Evolutionary conservation across 2,888 invertebrate species (phyloP).

Genomic region (Phania funesta): DNA sequence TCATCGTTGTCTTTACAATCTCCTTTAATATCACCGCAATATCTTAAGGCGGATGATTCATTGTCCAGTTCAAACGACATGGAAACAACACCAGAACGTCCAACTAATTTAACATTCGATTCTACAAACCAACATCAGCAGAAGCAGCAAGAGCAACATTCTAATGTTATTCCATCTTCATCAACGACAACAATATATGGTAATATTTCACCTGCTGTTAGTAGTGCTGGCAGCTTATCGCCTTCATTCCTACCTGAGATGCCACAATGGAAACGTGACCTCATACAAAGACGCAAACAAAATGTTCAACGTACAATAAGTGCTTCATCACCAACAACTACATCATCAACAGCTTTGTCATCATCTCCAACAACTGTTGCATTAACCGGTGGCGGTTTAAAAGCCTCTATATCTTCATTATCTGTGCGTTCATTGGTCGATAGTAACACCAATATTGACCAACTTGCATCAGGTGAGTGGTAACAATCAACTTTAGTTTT

Average conservation of each 20-base stretch:
- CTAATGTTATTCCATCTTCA: slow-evolving; percentile 42
- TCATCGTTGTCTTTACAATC: slow-evolving; percentile 1
- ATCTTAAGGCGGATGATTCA: slow-evolving; percentile 38
- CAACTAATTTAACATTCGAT: slow-evolving; percentile 51
- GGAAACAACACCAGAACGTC: slow-evolving; percentile 45
- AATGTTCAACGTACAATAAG: slow-evolving; percentile 78
- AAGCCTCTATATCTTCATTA: slow-evolving; percentile 62
- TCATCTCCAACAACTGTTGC: slow-evolving; percentile 63
- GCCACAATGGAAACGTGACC: slow-evolving; percentile 92
- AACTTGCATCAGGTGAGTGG: slow-evolving; percentile 66
- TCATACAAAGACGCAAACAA: slow-evolving; percentile 85
- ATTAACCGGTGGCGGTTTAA: slow-evolving; percentile 44
- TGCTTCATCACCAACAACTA: slow-evolving; percentile 65
- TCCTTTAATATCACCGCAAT: slow-evolving; percentile 54
- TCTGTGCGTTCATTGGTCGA: slow-evolving; percentile 65
- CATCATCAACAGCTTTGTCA: slow-evolving; percentile 57
- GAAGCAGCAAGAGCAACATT: slow-evolving; percentile 44
- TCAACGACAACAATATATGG: slow-evolving; percentile 30
- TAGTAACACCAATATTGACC: slow-evolving; percentile 64
- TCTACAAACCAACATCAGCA: slow-evolving; percentile 25
- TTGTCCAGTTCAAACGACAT: neutral
- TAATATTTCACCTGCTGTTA: slow-evolving; percentile 60
- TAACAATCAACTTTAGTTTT: slow-evolving; percentile 43
- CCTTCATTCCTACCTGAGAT: slow-evolving; percentile 79
- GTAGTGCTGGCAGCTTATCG: slow-evolving; percentile 63